These are phyloP conservation scores for Oikopleura vanhoeffeni DNA, from an alignment of 23 tunicate species.

Conservation along the genomic window DNA sequence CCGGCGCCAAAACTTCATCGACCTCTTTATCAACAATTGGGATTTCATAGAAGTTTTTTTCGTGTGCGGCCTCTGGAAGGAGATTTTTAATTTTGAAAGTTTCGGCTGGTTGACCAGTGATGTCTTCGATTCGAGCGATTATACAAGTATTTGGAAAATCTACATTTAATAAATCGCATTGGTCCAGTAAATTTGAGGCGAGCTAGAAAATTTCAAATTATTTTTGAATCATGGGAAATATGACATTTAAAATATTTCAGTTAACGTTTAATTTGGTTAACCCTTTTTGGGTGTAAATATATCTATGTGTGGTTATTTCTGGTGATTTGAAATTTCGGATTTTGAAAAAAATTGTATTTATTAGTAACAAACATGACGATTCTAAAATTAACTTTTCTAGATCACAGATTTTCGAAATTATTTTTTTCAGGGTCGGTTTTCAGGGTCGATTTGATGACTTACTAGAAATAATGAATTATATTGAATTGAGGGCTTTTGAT, in stretches of 20 bases:
- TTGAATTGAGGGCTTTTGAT: too few species aligned
- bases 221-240: too few species aligned
- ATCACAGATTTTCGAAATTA: neutral
- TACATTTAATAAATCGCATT: neutral
- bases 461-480: too few species aligned
- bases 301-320: too few species aligned
- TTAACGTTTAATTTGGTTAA: too few species aligned
- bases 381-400: neutral
- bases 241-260: too few species aligned
- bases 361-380: neutral
- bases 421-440: too few species aligned
- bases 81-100: neutral
- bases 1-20: neutral
- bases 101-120: neutral
- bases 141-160: neutral
- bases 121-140: neutral
- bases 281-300: too few species aligned
- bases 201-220: too few species aligned
- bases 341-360: too few species aligned
- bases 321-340: too few species aligned
- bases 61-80: neutral
- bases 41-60: neutral
- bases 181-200: neutral
- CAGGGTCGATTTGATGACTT: too few species aligned
- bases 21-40: conserved; percentile 11